Conservation (phyloP, 2,888 invertebrate species). For the Anoplius nigerrimus region DNA sequence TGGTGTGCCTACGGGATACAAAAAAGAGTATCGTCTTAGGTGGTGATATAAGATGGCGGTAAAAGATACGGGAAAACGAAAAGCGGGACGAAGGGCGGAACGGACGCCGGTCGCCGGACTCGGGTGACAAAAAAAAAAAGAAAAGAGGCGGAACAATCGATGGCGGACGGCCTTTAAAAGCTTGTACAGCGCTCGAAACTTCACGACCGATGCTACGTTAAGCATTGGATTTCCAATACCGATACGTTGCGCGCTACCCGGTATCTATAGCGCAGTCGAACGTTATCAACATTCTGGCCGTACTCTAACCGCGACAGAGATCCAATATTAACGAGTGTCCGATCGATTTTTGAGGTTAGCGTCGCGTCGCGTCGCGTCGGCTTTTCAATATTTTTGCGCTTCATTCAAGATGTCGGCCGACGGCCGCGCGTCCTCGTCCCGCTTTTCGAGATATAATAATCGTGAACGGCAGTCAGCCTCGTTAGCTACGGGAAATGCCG, state of each 20-base stretch:
- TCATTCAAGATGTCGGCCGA: neutral
- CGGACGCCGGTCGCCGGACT: neutral
- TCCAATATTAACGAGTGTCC: too few species aligned
- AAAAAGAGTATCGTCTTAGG: constrained; percentile 51
- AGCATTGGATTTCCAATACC: neutral
- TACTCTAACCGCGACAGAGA: too few species aligned
- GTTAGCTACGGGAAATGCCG: too few species aligned
- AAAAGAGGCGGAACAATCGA: neutral
- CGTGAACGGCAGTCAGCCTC: too few species aligned
- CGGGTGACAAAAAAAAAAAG: neutral
- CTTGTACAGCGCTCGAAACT: neutral
- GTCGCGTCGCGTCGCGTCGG: too few species aligned
- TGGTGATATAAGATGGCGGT: constrained; percentile 52
- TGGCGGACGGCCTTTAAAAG: neutral
- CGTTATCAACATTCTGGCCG: too few species aligned
- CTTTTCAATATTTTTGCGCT: neutral
- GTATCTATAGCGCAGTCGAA: too few species aligned
- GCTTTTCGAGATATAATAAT: too few species aligned
- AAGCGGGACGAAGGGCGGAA: constrained; percentile 3
- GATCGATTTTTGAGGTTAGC: too few species aligned
- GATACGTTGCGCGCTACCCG: too few species aligned
- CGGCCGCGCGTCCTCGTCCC: neutral
- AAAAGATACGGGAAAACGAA: constrained; percentile 54
- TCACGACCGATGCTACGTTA: neutral
- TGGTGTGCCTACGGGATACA: constrained; percentile 72